Conservation (phyloP, 1,140 invertebrate genomes). For the Nixonia krombeini region DNA sequence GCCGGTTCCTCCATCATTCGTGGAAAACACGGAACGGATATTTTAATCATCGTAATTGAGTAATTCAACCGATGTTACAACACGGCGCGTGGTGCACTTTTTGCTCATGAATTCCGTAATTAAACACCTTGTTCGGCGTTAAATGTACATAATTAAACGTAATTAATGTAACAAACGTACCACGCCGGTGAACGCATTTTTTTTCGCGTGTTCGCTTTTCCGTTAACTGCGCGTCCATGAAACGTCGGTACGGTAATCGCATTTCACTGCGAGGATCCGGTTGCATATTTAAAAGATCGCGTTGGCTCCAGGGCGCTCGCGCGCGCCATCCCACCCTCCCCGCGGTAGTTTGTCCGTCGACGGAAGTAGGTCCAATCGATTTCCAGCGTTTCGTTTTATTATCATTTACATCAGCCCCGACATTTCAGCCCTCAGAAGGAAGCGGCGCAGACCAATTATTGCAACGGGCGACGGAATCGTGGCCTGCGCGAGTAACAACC, state of each 20-base stretch:
- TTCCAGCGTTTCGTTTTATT: conserved; percentile 2
- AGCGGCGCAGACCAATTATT: not conserved
- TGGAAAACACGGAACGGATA: too few relatives aligned
- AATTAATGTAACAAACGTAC: too few relatives aligned
- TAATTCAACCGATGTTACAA: too few relatives aligned
- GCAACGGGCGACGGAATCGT: not conserved
- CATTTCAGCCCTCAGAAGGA: not conserved
- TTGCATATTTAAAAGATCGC: not conserved
- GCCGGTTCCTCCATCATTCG: too few relatives aligned
- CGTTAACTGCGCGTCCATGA: not conserved
- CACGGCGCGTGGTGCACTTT: too few relatives aligned
- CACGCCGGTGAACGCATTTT: too few relatives aligned
- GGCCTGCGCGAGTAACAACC: too few relatives aligned
- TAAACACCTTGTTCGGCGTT: too few relatives aligned
- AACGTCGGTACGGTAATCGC: not conserved
- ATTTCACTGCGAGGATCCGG: not conserved
- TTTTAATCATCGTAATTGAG: too few relatives aligned
- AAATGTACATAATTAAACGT: too few relatives aligned
- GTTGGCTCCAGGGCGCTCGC: not conserved
- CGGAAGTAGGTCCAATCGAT: conserved; percentile 2
- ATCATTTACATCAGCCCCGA: not conserved
- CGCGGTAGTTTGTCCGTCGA: not conserved
- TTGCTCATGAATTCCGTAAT: too few relatives aligned
- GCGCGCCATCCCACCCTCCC: not conserved
- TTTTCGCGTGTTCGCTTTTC: not conserved